phyloP scores from a whole-genome alignment of 2,797 vertebrate genomes.

The Fundulus diaphanus region DNA sequence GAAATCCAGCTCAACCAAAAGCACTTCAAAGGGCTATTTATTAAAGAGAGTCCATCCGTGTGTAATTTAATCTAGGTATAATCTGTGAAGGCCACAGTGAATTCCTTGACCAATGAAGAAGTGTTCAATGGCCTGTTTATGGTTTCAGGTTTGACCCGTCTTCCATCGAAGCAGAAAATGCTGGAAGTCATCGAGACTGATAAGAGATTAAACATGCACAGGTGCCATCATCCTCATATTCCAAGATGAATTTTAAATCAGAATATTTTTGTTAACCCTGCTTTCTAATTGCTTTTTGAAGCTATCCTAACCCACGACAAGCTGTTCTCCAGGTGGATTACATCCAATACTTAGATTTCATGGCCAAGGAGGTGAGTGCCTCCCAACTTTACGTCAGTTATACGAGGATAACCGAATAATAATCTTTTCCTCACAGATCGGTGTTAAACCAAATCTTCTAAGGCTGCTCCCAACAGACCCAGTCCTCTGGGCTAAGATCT shows the following conservation, averaged over 20 bases:
- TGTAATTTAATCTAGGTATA: no score
- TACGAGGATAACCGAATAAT: constrained; percentile 1
- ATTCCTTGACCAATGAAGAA: not conserved
- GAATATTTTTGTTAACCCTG: not conserved
- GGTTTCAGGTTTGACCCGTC: constrained; percentile 63
- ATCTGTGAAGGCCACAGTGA: not conserved
- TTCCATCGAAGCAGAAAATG: constrained; percentile 74
- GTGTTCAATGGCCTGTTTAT: constrained; percentile 10
- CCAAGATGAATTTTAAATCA: not conserved
- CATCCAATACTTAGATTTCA: constrained; percentile 80
- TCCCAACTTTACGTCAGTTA: not conserved
- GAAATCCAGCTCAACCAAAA: no score
- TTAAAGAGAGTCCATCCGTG: no score
- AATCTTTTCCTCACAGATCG: constrained; percentile 57
- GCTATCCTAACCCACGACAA: constrained; percentile 65
- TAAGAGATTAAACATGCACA: constrained; percentile 49
- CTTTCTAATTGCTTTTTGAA: constrained; percentile 40
- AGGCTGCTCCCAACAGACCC: constrained; percentile 83
- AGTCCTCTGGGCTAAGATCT: constrained; percentile 76
- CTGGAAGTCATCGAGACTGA: constrained; percentile 60
- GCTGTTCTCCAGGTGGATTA: constrained; percentile 76
- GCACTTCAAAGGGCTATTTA: no score
- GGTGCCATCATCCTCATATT: constrained; percentile 44
- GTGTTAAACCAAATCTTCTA: constrained; percentile 79
- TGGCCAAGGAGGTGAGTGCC: constrained; percentile 79